Base-by-base conservation (phyloP, 2,113 vertebrate genomes). In the Daphoenositta chrysoptera region DNA sequence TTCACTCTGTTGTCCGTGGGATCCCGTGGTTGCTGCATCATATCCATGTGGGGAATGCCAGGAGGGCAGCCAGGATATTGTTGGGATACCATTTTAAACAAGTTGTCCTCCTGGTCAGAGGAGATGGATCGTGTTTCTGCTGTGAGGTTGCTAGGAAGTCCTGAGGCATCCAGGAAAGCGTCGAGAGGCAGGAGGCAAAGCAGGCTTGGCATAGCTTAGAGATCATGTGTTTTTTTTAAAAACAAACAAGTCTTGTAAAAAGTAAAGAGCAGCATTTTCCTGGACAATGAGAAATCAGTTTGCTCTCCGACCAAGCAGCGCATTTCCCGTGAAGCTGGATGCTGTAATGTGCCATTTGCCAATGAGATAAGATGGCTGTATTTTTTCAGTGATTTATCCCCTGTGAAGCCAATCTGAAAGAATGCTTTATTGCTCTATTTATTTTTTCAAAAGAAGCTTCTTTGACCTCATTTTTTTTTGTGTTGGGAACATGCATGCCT, bases 361-460 rank as follows among this genome's bases (percentile, higher is more conserved):
- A 83, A 35, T 21, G 7, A 96, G 95, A 94, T 94, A 96, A 95
- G 90, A 77, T 87, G 93, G 72, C 79, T 10, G 23, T 83, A 51
- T 97, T 94, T 95, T 79, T 73, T 87, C 57, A 7, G 61, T 93
- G 93, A 96, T 96, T 96, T 95, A 96, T 96, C 45, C 82, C 42
- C 91, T 94, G 91, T 75, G 81, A 95, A 87, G 89, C 66, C 75
- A 56, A 77, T 78, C 81, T 91, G 89, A 91, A 93, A 83, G 93
- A 91, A 96, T 90, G 92, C 27, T 90, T 96, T 97, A 95, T 95
- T 96, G 94, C 96, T 96, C 86, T 96, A 93, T 96, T 96, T 97
- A 93, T 95, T 96, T 96, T 95, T 85, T 90, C 85, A 84, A 93
- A 95, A 94, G 83, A 78, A 73, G 76, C 72, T 93, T 14, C 76